Base-by-base conservation (phyloP, 2,113 vertebrate genomes). In the Canis aureus region DNA sequence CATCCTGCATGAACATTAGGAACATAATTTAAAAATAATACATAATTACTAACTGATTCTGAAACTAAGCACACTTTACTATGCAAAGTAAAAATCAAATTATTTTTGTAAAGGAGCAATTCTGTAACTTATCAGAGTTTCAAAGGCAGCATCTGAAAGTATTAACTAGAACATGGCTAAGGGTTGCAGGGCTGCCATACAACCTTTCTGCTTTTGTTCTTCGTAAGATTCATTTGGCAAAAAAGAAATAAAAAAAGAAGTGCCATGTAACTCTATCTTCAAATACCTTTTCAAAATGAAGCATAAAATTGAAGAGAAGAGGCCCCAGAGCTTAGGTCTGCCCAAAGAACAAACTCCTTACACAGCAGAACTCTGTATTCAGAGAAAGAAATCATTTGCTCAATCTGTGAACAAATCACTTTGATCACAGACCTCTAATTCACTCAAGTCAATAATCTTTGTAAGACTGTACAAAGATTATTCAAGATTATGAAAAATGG, bases 31-130 rank as follows among this genome's bases (percentile, higher is more conserved):
- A 59, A 95, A 95, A 87, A 87, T 74, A 95, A 15, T 27, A 76
- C 5, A 53, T 20, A 91, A 95, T 90, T 76, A 43, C 67, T 93
- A 80, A 78, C 0, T 91, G 71, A 97, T 57, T 97, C 57, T 93
- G 32, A 92, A 96, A 97, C 62, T 87, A 90, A 84, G 71, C 53
- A 90, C 8, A 88, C 59, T 96, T 81, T 86, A 92, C 29, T 92
- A 35, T 82, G 17, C 13, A 97, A 96, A 73, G 59, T 27, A 66
- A 92, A 79, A 91, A 79, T 71, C 17, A 73, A 97, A 89, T 86
- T 66, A 60, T 85, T 91, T 96, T 78, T 76, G 90, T 85, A 78
- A 80, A 62, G 29, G 66, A 80, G 22, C 35, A 95, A 86, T 71
- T 96, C 32, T 87, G 23, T 38, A 80, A 64, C 64, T 86, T 95